Base-by-base conservation (phyloP, 35 echinoderm and acorn worm species). In the Apostichopus californicus region DNA sequence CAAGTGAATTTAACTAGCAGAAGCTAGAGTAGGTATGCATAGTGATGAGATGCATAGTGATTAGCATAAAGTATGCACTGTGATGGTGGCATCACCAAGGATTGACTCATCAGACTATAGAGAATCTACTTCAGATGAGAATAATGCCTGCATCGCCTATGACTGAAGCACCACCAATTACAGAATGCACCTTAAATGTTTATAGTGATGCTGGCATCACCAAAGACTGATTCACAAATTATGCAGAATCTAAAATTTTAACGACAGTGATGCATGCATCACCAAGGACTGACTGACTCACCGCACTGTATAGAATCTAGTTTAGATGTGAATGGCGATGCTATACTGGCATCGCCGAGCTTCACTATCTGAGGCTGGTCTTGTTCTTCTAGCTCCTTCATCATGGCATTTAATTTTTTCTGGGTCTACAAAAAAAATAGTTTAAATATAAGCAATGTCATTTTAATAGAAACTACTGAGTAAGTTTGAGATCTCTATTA, bases 351-450 rank as follows among this genome's bases (percentile, higher is more conserved):
- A 91, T 98, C 96, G 85, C 96, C 96, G 57, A 98, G 70, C 91
- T 96, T 96, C 24, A 98, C 94, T 22, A 98, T 95, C 87, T 95
- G 94, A 64, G 94, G 73, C 55, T 92, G 90, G 53, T 98, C 96
- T 79, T 95, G 96, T 89, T 98, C 96, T 60, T 98, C 96, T 18
- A 98, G 95, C 12, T 98, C 94, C 26, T 98, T 98, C 95, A 98
- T 81, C 91, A 98, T 93, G 55, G 90, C 93, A 90, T 98, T 98
- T 25, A 98, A 21, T 53, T 92, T 94, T 79, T 98, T 98, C 97
- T 98, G 89, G 84, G 8, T 66, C 26, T 46, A 55, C 11, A 55
- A 78, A 11, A 9, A 2, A 54, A 54, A 21, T 17, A 26, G 21
- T 15, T 80, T 24, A 26, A 80, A 28, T 28, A 28, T 28, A 28